Conservation (phyloP, 2,888 invertebrate genomes). For the Xestia sexstrigata region DNA sequence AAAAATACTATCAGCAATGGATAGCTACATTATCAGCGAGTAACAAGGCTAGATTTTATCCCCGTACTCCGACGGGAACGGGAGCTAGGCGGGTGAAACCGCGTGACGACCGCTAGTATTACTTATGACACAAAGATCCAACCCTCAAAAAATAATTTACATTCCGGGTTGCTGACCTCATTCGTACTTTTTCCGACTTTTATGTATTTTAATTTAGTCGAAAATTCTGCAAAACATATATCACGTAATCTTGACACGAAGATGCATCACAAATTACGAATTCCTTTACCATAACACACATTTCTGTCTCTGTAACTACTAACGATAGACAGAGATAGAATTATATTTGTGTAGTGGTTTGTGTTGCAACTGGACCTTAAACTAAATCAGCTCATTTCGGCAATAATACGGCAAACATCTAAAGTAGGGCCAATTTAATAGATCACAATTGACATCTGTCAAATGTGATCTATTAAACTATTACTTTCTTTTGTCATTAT, state of each 20-base stretch:
- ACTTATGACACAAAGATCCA: not conserved
- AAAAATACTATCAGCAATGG: too few species aligned
- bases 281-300: not conserved
- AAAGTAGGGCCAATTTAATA: too few species aligned
- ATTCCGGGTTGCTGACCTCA: not conserved
- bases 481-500: too few species aligned
- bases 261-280: not conserved
- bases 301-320: not conserved
- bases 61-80: too few species aligned
- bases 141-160: not conserved
- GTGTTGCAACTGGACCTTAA: not conserved
- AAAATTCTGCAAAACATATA: not conserved
- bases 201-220: not conserved
- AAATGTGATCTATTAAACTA: too few species aligned
- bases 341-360: too few species aligned
- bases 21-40: too few species aligned
- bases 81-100: too few species aligned
- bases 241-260: not conserved
- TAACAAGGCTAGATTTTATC: too few species aligned
- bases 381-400: conserved; percentile 31
- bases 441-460: too few species aligned
- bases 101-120: not conserved
- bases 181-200: not conserved
- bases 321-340: not conserved
- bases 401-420: conserved; percentile 38